Evolutionary conservation across 2,888 invertebrate species (phyloP).

Genomic region (Willowsia nigromaculata): DNA sequence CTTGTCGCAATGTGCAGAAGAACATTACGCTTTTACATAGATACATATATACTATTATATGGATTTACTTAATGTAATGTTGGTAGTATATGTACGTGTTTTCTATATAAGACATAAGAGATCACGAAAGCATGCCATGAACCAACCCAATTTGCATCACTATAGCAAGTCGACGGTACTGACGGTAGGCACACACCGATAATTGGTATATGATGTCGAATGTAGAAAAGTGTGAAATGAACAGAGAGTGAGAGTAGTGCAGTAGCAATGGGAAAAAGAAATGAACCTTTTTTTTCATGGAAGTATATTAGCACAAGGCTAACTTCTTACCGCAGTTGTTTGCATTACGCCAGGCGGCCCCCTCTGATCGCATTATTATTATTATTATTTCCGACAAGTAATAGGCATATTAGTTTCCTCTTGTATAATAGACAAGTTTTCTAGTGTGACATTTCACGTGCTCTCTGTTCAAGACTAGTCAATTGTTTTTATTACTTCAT

Average conservation of each 20-base stretch:
- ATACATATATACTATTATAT: too few species aligned
- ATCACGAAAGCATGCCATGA: not conserved
- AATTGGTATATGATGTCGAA: not conserved
- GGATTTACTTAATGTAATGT: too few species aligned
- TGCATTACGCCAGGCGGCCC: constrained; percentile 42
- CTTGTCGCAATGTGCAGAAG: not conserved
- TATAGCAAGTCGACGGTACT: not conserved
- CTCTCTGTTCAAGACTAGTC: constrained; percentile 46
- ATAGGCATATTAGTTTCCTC: constrained; percentile 47
- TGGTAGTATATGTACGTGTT: not conserved
- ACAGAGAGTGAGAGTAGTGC: constrained; percentile 31
- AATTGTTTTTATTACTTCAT: constrained; percentile 54
- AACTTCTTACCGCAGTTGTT: constrained; percentile 48
- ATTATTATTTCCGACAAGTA: constrained; percentile 63
- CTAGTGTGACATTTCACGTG: constrained; percentile 64
- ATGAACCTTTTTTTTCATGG: constrained; percentile 30
- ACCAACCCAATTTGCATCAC: not conserved
- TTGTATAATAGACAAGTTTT: constrained; percentile 40
- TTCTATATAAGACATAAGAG: constrained; percentile 1
- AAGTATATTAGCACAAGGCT: constrained; percentile 54
- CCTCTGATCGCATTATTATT: constrained; percentile 25
- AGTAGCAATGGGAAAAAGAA: constrained; percentile 3
- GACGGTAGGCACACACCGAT: not conserved
- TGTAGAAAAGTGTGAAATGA: constrained; percentile 32
- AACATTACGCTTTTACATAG: not conserved